Evolutionary conservation across 1,140 invertebrate species (phyloP).

Genomic region (Battus philenor): DNA sequence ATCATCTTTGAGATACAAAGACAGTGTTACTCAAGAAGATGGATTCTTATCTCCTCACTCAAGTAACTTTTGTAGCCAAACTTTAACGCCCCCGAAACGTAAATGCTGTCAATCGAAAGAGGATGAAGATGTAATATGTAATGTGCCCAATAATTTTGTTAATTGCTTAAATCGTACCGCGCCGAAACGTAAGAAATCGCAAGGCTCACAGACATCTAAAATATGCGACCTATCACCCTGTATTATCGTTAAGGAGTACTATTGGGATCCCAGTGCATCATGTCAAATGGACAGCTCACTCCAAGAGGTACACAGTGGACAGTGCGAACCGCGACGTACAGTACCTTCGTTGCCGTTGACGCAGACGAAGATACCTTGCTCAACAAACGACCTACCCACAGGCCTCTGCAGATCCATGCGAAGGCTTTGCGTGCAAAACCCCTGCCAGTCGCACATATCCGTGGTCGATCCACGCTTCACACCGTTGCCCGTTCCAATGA

Average conservation of each 20-base stretch:
- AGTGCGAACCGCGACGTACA: slow-evolving; percentile 3
- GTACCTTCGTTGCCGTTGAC: slow-evolving; percentile 3
- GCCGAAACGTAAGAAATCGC: not conserved
- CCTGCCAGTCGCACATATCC: not conserved
- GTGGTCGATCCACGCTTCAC: not conserved
- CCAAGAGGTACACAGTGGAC: not conserved
- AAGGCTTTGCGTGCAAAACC: not conserved
- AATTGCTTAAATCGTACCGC: not conserved
- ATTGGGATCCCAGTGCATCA: slow-evolving; percentile 25
- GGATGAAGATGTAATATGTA: not conserved
- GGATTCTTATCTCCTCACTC: no score
- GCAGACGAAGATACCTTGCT: not conserved
- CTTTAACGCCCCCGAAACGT: no score
- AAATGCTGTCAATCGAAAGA: not conserved
- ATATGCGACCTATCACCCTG: slow-evolving; percentile 19
- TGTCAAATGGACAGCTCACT: slow-evolving; percentile 9
- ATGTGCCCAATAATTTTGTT: not conserved
- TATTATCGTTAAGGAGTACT: slow-evolving; percentile 23
- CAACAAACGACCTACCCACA: not conserved
- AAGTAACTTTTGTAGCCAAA: no score
- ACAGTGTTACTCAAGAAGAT: no score
- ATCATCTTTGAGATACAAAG: not conserved
- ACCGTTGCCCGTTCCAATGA: not conserved
- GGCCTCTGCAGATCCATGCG: not conserved
- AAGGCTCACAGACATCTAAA: not conserved